Evolutionary conservation across 92 coral and sea anemone genomes (phyloP).

Genomic region (Umimayanthus chanpuru): DNA sequence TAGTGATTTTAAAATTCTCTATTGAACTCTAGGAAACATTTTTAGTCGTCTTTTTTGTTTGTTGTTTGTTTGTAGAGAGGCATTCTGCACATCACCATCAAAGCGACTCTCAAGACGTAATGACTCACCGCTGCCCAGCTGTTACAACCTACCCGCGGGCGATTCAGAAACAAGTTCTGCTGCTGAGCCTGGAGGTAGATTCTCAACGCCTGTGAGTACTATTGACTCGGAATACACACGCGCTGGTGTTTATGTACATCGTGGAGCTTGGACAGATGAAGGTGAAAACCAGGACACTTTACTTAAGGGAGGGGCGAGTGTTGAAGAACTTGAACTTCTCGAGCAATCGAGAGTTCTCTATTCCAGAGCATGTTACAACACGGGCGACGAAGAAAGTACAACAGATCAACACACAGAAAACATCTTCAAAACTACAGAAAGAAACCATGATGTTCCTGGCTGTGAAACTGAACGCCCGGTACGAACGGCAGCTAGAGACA

Average conservation of each 20-base stretch:
- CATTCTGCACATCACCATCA: slow-evolving; percentile 24
- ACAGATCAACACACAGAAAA: too few relatives aligned
- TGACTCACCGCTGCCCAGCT: neutral
- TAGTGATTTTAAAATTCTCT: too few relatives aligned
- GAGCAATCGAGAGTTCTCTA: neutral
- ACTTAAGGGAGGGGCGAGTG: neutral
- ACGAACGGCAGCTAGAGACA: too few relatives aligned
- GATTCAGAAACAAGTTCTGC: neutral
- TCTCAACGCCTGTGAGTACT: neutral
- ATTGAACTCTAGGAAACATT: neutral
- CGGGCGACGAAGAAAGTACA: neutral
- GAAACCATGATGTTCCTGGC: too few relatives aligned
- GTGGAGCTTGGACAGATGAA: slow-evolving; percentile 1
- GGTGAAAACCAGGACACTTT: neutral
- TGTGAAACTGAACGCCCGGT: too few relatives aligned
- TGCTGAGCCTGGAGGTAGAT: neutral
- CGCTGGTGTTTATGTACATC: neutral
- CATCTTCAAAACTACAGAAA: too few relatives aligned
- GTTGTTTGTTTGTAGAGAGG: neutral
- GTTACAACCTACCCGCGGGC: neutral
- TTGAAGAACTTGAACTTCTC: neutral
- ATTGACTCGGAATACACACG: slow-evolving; percentile 6
- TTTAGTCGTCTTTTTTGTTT: too few relatives aligned
- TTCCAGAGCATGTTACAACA: neutral
- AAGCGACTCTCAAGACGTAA: slow-evolving; percentile 5